These are phyloP conservation scores for Rhynchopsitta pachyrhyncha DNA, from an alignment of 2,113 vertebrate species.

Conservation along the genomic window DNA sequence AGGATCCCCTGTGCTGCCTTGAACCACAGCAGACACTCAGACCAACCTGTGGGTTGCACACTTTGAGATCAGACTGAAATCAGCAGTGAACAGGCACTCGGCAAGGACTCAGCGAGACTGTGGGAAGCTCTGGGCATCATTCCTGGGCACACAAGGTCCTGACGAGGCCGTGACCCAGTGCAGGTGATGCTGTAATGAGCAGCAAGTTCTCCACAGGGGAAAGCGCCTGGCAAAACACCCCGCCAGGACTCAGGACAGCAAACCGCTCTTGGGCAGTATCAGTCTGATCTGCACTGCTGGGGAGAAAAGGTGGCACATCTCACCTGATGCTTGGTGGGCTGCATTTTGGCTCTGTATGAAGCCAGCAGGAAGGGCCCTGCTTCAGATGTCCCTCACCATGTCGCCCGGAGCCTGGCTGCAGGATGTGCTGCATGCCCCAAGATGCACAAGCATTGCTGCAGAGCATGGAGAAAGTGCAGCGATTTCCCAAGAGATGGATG, in stretches of 20 bases:
- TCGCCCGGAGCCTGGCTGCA: not conserved
- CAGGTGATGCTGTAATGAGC: not conserved
- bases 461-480: not conserved
- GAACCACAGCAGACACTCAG: not conserved
- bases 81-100: not conserved
- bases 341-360: not conserved
- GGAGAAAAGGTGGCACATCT: not conserved
- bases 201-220: not conserved
- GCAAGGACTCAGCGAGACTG: not conserved
- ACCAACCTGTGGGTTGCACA: not conserved
- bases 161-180: rapidly evolving
- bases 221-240: not conserved
- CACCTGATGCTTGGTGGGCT: not conserved
- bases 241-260: not conserved
- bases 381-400: not conserved
- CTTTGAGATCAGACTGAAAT: not conserved
- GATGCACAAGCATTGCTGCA: not conserved
- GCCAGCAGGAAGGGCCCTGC: not conserved
- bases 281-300: rapidly evolving
- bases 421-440: not conserved
- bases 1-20: not conserved
- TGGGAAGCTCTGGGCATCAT: not conserved
- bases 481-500: not conserved
- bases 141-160: not conserved
- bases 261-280: rapidly evolving